Conservation (phyloP, 2,113 vertebrate species). For the Cathartes aura region DNA sequence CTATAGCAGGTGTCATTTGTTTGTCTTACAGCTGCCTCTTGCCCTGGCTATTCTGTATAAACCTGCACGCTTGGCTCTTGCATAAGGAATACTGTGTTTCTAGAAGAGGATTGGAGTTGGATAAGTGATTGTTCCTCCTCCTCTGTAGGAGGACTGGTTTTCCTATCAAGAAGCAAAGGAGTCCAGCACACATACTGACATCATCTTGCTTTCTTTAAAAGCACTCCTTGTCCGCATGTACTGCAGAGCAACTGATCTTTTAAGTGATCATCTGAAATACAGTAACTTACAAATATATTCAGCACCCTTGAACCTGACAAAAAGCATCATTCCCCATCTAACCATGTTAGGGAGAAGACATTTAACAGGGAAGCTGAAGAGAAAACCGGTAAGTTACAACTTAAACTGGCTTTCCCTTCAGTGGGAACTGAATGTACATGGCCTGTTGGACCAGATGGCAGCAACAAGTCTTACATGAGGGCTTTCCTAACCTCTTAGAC, state of each 20-base stretch:
- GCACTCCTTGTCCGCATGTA: fast-evolving
- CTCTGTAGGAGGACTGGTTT: background rate
- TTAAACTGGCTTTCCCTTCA: background rate
- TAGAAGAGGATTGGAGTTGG: background rate
- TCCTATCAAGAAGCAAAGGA: background rate
- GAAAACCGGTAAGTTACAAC: background rate
- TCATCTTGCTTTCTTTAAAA: background rate
- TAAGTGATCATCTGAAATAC: background rate
- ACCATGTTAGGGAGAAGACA: background rate
- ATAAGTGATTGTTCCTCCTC: background rate
- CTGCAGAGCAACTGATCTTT: background rate
- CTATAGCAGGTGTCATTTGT: slow-evolving; percentile 42
- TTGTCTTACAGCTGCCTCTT: background rate
- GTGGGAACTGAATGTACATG: fast-evolving
- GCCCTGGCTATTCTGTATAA: background rate
- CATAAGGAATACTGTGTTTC: background rate
- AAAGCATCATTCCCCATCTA: background rate
- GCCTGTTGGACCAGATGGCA: background rate
- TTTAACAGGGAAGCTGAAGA: background rate
- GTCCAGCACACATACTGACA: background rate
- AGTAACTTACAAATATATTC: background rate
- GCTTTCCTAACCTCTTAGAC: background rate
- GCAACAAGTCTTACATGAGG: fast-evolving
- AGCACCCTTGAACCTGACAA: background rate
- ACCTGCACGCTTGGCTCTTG: background rate